Conservation (phyloP, 2,797 vertebrate genomes). For the Silurus lanzhouensis region DNA sequence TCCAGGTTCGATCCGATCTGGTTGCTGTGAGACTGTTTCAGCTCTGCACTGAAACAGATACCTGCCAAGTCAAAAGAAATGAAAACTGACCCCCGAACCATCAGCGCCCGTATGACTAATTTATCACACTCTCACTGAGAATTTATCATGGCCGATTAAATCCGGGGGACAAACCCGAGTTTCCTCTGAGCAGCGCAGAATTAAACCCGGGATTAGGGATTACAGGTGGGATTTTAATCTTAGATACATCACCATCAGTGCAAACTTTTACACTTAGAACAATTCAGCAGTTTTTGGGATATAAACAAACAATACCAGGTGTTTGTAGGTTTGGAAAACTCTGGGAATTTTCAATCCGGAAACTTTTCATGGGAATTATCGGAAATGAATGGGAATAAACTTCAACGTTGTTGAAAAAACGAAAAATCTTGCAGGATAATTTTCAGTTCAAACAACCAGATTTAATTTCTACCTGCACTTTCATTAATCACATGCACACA, state of each 20-base stretch:
- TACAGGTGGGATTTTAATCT: background rate
- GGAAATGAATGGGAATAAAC: too few species aligned
- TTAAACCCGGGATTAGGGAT: background rate
- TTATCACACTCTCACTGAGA: conserved; percentile 56
- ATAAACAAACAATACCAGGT: too few species aligned
- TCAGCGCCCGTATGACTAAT: conserved; percentile 54
- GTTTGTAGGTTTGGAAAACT: too few species aligned
- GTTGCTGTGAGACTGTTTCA: conserved; percentile 21
- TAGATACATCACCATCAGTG: background rate
- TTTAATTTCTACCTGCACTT: too few species aligned
- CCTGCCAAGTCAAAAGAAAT: conserved; percentile 58
- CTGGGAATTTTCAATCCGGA: too few species aligned
- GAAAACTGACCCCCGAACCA: conserved; percentile 55
- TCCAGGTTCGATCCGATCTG: background rate
- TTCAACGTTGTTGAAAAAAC: too few species aligned
- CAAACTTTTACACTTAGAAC: background rate
- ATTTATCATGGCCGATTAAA: conserved; percentile 44
- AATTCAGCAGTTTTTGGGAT: background rate
- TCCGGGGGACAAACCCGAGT: background rate
- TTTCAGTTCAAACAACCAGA: too few species aligned
- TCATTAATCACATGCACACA: too few species aligned
- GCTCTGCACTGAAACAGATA: conserved; percentile 51
- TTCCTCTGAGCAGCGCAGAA: too few species aligned
- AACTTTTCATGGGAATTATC: too few species aligned
- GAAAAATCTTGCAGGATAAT: too few species aligned